Evolutionary conservation across 2,888 invertebrate species (phyloP).

Genomic region (Orthonychiurus folsomi): DNA sequence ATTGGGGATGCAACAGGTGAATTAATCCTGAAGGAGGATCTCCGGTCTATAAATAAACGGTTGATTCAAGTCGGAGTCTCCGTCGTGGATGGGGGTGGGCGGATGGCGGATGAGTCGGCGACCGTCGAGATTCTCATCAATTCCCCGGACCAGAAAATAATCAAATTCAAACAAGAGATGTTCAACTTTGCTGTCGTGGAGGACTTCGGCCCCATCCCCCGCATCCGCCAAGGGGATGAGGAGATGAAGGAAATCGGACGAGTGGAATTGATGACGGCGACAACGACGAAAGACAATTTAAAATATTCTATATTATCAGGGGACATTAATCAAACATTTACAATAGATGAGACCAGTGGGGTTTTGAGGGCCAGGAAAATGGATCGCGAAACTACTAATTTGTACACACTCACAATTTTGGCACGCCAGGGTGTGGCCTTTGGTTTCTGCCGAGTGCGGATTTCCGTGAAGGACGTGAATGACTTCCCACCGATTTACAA

Average conservation of each 20-base stretch:
- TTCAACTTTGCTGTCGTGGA: slow-evolving; percentile 77
- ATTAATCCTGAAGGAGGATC: slow-evolving; percentile 58
- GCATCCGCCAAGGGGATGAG: background rate
- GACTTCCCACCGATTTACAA: slow-evolving; percentile 81
- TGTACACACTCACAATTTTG: slow-evolving; percentile 68
- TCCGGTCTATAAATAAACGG: slow-evolving; percentile 56
- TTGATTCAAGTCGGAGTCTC: slow-evolving; percentile 58
- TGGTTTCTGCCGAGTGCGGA: slow-evolving; percentile 68
- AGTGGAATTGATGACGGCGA: slow-evolving; percentile 62
- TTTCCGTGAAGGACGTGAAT: slow-evolving; percentile 76
- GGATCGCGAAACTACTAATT: slow-evolving; percentile 70
- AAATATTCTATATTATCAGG: slow-evolving; percentile 72
- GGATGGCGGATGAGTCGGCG: slow-evolving; percentile 63
- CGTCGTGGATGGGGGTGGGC: slow-evolving; percentile 70
- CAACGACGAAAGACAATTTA: slow-evolving; percentile 44
- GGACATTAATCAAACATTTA: slow-evolving; percentile 66
- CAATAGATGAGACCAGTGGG: slow-evolving; percentile 69
- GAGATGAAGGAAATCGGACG: slow-evolving; percentile 56
- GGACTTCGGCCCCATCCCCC: slow-evolving; percentile 54
- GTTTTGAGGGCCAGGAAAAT: slow-evolving; percentile 67
- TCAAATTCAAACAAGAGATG: slow-evolving; percentile 62
- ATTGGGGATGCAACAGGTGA: slow-evolving; percentile 70
- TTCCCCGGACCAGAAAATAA: slow-evolving; percentile 40
- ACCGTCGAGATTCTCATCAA: slow-evolving; percentile 67
- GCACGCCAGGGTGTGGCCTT: slow-evolving; percentile 63